Evolutionary conservation across 2,888 invertebrate species (phyloP).

Genomic region (Eubasilissa splendida): DNA sequence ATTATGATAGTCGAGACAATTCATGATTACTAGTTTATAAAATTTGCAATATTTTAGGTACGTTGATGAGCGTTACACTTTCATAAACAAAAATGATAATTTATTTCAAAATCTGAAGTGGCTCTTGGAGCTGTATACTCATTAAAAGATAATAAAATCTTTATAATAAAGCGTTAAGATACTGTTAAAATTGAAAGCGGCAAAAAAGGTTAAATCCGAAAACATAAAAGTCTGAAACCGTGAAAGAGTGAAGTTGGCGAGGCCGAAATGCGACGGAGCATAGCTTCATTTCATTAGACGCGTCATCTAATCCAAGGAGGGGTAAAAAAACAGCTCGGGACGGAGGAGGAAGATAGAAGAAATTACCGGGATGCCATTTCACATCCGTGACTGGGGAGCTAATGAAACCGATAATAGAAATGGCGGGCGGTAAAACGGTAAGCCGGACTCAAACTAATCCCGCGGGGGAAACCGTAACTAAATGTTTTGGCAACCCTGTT

Average conservation of each 20-base stretch:
- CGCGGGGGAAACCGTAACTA: background rate
- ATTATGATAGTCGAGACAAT: too few species aligned
- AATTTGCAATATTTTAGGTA: too few species aligned
- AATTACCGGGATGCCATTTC: constrained; percentile 48
- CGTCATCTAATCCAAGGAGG: constrained; percentile 16
- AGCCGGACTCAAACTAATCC: constrained; percentile 30
- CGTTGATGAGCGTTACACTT: too few species aligned
- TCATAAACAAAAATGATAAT: too few species aligned
- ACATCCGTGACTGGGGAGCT: constrained; percentile 46
- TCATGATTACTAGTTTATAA: too few species aligned
- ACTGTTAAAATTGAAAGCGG: too few species aligned
- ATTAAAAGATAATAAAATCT: too few species aligned
- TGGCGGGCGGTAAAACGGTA: constrained; percentile 11
- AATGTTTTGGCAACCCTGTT: constrained; percentile 38
- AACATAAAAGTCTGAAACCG: background rate
- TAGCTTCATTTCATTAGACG: constrained; percentile 27
- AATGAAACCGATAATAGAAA: constrained; percentile 42
- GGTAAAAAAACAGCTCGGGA: constrained; percentile 18
- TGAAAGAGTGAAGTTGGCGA: background rate
- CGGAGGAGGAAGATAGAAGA: constrained; percentile 42
- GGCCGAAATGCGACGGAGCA: background rate
- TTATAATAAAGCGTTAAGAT: too few species aligned
- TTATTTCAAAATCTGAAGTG: too few species aligned
- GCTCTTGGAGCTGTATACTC: too few species aligned
- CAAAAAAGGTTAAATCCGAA: too few species aligned